Percentiles rank a stretch among this genome's conserved stretches.
phyloP scores from a whole-genome alignment of 2,888 invertebrate species.

The Melipona beecheii region DNA sequence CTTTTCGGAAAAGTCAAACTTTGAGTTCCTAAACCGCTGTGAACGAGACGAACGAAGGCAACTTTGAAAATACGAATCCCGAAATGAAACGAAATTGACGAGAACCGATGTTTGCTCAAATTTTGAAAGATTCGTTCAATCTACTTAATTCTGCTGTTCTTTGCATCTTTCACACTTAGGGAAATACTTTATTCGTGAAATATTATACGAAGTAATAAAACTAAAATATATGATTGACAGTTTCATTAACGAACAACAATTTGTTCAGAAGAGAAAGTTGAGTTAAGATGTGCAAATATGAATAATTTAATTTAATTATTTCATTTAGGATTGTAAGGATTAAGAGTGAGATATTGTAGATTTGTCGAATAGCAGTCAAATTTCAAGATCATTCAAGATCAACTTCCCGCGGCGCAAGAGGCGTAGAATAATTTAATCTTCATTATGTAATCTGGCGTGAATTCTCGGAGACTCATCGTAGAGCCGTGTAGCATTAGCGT shows the following conservation, averaged over 20 bases:
- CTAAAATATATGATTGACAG: too few relatives aligned
- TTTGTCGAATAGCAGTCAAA: background rate
- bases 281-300: background rate
- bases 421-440: constrained; percentile 18
- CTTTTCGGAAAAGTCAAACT: constrained; percentile 16
- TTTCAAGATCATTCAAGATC: background rate
- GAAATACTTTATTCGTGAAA: too few relatives aligned
- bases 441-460: constrained; percentile 14
- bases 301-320: too few relatives aligned
- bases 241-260: background rate
- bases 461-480: background rate
- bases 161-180: too few relatives aligned
- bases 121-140: too few relatives aligned
- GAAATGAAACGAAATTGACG: background rate
- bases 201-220: too few relatives aligned
- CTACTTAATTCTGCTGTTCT: too few relatives aligned
- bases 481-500: background rate
- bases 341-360: background rate
- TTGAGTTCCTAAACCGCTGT: background rate
- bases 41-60: constrained; percentile 13
- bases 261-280: background rate
- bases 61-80: constrained; percentile 2
- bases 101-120: background rate
- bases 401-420: background rate
- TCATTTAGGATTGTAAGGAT: background rate